Percentiles rank a stretch among this genome's conserved stretches.
Evolutionary conservation across 2,797 vertebrate species (phyloP).

Genomic region (Amazona finschi): DNA sequence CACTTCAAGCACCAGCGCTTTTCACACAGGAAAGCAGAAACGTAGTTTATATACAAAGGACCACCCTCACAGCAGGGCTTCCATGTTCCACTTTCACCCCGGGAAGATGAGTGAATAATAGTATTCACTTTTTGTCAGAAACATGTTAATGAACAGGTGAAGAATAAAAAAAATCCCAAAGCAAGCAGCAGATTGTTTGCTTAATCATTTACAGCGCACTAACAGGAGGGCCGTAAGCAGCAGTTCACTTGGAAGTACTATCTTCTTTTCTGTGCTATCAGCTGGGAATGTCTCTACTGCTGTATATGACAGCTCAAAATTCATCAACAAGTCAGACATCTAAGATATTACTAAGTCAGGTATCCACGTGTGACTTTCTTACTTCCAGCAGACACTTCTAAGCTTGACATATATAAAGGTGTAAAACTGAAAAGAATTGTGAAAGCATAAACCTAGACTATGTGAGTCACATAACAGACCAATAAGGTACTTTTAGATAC

Average conservation of each 20-base stretch:
- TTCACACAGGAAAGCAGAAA: background rate
- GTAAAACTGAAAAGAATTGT: background rate
- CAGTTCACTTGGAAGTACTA: background rate
- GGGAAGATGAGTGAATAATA: background rate
- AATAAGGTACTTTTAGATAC: background rate
- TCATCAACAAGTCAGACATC: background rate
- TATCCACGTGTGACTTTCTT: background rate
- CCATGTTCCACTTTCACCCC: background rate
- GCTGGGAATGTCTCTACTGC: background rate
- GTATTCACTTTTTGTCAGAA: background rate
- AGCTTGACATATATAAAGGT: background rate
- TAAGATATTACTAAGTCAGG: background rate
- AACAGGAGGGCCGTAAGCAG: background rate
- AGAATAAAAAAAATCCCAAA: background rate
- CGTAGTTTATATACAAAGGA: background rate
- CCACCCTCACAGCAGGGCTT: background rate
- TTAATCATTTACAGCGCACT: background rate
- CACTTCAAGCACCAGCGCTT: background rate
- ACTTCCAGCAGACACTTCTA: background rate
- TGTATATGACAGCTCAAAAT: background rate
- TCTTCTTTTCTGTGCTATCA: background rate
- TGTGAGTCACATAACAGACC: background rate
- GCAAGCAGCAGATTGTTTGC: background rate
- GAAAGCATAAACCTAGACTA: background rate
- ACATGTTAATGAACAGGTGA: background rate